A percentile compares a stretch with the other conserved stretches of the same genome.
Conservation (phyloP, 1,140 invertebrate genomes). For the Temnothorax longispinosus region DNA sequence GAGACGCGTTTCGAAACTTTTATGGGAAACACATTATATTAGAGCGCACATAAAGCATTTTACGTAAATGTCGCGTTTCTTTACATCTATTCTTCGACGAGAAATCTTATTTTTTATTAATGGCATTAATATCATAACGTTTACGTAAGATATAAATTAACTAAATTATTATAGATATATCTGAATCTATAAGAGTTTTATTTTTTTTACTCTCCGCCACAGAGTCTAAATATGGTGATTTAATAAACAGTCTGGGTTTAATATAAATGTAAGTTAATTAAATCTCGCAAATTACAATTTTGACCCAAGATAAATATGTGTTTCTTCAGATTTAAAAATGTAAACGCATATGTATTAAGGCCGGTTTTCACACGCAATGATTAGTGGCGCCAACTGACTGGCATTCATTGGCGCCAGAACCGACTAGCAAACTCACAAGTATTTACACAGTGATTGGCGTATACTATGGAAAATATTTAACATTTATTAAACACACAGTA, state of each 20-base stretch:
- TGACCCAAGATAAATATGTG: background rate
- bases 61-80: background rate
- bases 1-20: background rate
- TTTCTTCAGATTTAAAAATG: background rate
- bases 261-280: background rate
- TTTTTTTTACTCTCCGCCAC: background rate
- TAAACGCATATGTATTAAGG: too few relatives aligned
- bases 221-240: background rate
- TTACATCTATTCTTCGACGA: background rate
- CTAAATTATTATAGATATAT: background rate
- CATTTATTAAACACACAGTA: too few relatives aligned
- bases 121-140: background rate
- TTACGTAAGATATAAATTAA: background rate
- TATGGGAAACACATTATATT: background rate
- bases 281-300: background rate
- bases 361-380: too few relatives aligned
- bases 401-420: too few relatives aligned
- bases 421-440: too few relatives aligned
- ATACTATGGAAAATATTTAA: too few relatives aligned
- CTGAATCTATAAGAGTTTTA: background rate
- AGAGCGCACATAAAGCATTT: background rate
- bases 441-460: too few relatives aligned
- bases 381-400: too few relatives aligned
- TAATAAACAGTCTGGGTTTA: background rate
- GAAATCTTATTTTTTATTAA: background rate